Conservation (phyloP, 2,797 vertebrate genomes). For the Aeoliscus strigatus region DNA sequence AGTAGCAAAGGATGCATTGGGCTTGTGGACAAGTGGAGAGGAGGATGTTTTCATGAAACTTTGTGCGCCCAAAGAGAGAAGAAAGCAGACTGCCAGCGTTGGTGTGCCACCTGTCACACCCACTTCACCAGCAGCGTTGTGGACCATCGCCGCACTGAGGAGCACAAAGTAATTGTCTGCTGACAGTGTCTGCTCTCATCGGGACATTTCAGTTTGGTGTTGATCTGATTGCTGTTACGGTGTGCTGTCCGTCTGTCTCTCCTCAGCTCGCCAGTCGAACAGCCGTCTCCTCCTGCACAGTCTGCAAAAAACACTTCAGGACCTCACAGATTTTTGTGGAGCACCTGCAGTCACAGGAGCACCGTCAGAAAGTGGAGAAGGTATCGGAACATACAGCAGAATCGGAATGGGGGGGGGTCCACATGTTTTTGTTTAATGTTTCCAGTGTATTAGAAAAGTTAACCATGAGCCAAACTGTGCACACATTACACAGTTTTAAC, state of each 20-base stretch:
- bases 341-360: constrained; percentile 88
- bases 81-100: constrained; percentile 74
- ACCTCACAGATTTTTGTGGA: constrained; percentile 90
- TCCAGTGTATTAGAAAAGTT: too few species aligned
- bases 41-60: background rate
- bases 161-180: constrained; percentile 83
- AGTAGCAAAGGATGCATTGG: background rate
- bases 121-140: constrained; percentile 82
- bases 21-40: background rate
- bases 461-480: too few species aligned
- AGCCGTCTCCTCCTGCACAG: constrained; percentile 83
- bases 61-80: constrained; percentile 74
- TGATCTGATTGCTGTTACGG: background rate
- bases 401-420: too few species aligned
- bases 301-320: constrained; percentile 89
- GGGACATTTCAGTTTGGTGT: too few species aligned
- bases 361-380: constrained; percentile 84
- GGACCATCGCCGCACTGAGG: constrained; percentile 84
- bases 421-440: too few species aligned
- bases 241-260: background rate
- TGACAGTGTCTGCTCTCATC: background rate
- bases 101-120: constrained; percentile 88
- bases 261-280: constrained; percentile 82
- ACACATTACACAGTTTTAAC: too few species aligned
- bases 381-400: constrained; percentile 53